Conservation (phyloP, 2,113 vertebrate species). For the Cheirogaleus medius region DNA sequence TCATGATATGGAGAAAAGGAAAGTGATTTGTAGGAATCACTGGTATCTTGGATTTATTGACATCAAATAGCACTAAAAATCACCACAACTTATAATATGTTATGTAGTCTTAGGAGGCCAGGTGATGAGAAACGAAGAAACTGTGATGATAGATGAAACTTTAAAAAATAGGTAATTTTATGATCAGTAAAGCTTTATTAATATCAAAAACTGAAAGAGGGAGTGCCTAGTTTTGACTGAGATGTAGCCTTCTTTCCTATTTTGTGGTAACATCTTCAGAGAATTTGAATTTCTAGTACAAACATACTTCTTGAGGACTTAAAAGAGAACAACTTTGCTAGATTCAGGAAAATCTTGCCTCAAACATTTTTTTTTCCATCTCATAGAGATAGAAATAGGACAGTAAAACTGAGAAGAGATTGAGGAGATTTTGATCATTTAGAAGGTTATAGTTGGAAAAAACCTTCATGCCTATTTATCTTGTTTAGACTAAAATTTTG, state of each 20-base stretch:
- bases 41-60: background rate
- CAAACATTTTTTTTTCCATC: too few species aligned
- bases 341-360: background rate
- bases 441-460: background rate
- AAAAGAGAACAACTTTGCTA: background rate
- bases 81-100: background rate
- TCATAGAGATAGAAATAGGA: background rate
- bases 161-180: background rate
- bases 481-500: background rate
- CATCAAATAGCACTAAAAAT: background rate
- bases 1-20: background rate
- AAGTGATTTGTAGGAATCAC: background rate
- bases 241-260: background rate
- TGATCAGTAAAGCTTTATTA: background rate
- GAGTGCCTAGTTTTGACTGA: background rate
- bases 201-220: background rate
- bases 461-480: background rate
- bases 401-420: background rate
- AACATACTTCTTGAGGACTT: background rate
- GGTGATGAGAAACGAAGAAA: background rate
- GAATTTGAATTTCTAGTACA: background rate
- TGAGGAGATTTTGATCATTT: background rate
- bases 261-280: background rate
- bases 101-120: background rate
- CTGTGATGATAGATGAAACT: background rate